Conservation (phyloP, 2,113 vertebrate species). For the Hemicordylus capensis region DNA sequence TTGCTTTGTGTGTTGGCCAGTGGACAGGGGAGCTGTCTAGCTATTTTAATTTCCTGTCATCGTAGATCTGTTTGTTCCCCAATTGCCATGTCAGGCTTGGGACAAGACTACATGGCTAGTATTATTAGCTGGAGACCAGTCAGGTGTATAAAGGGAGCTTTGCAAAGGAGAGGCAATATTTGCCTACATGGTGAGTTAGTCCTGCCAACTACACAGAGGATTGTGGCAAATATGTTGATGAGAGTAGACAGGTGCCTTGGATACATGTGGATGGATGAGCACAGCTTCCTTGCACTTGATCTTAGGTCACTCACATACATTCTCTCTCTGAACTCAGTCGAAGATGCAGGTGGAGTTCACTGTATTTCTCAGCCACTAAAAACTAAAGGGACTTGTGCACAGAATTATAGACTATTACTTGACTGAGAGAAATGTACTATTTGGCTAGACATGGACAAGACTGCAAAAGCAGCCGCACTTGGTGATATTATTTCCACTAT, state of each 20-base stretch:
- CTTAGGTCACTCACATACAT: no score
- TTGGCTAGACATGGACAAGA: background rate
- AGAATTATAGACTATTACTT: background rate
- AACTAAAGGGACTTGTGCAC: background rate
- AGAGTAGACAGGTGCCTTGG: background rate
- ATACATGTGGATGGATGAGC: background rate
- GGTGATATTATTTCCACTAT: background rate
- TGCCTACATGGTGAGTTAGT: background rate
- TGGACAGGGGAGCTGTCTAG: background rate
- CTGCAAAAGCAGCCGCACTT: background rate
- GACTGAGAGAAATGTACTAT: background rate
- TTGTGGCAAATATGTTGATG: background rate
- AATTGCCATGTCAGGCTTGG: background rate
- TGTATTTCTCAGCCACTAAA: background rate
- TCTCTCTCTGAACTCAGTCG: background rate
- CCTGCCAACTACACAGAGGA: background rate
- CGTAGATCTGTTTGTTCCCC: background rate
- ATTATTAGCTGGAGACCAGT: background rate
- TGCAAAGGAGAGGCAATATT: background rate
- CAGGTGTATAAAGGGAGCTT: background rate
- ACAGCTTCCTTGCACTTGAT: background rate
- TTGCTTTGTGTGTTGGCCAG: background rate
- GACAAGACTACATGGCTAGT: background rate
- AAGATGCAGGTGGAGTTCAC: background rate
- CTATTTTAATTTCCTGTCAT: background rate